A percentile compares a stretch with the other conserved stretches of the same genome.
Evolutionary conservation across 53 echinoderm and acorn worm species (phyloP).

Genomic region (Hippasteria phrygiana): DNA sequence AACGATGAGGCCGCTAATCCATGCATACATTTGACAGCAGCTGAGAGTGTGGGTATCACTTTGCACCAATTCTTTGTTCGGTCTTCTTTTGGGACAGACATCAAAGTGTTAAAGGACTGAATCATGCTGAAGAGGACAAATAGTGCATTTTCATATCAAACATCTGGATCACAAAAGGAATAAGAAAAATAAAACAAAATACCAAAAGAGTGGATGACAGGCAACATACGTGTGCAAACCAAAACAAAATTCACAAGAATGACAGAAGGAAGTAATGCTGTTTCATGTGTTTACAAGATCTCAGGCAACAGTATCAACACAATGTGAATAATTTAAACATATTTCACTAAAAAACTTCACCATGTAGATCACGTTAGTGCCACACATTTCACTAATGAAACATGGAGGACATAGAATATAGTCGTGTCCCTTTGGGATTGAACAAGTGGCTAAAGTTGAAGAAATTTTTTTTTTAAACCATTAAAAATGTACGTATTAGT

Average conservation of each 20-base stretch:
- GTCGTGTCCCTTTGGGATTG: too few relatives aligned
- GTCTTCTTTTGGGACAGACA: too few relatives aligned
- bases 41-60: too few relatives aligned
- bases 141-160: background rate
- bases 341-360: background rate
- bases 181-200: background rate
- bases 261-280: constrained; percentile 12
- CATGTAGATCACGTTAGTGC: too few relatives aligned
- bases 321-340: background rate
- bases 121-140: constrained; percentile 1
- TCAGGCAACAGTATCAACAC: background rate
- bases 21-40: too few relatives aligned
- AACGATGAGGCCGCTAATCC: too few relatives aligned
- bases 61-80: too few relatives aligned
- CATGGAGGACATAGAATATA: too few relatives aligned
- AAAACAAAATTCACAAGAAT: background rate
- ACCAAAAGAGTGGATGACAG: background rate
- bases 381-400: too few relatives aligned
- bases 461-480: too few relatives aligned
- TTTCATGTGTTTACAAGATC: background rate
- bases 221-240: background rate
- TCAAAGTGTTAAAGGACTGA: background rate
- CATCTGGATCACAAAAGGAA: background rate
- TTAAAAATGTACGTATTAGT: too few relatives aligned
- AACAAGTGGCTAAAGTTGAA: too few relatives aligned